Evolutionary conservation across 2,888 invertebrate genomes (phyloP), one percentile per base, ranked within the genome.

Genomic region (Synanthedon myopaeformis): DNA sequence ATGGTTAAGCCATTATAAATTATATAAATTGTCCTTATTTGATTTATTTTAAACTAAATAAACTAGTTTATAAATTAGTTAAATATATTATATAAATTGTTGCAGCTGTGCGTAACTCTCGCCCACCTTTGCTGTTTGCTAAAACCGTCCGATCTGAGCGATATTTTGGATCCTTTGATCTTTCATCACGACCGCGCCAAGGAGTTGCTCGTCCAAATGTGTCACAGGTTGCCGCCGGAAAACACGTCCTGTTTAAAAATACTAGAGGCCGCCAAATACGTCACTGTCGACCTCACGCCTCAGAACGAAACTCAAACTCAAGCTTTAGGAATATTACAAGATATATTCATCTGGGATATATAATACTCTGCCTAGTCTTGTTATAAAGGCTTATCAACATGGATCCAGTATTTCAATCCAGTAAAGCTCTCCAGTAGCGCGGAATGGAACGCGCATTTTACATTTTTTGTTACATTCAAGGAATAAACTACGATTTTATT

Each of bases 91-190:
- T 28, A 35, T 35, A 35, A 35, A 35, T 35, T 10, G 35, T 89
- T 89, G 52, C 75, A 94, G 92, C 81, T 95, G 6, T 95, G 95
- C 72, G 82, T 93, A 23, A 91, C 94, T 0, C 78, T 96, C 5
- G 90, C 93, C 35, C 94, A 95, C 69, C 69, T 96, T 53, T 89
- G 92, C 56, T 88, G 89, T 41, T 71, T 92, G 4, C 79, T 92
- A 0, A 78, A 76, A 1, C 70, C 74, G 3, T 82, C 90, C 0
- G 94, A 95, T 69, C 77, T 93, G 11, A 48, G 72, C 0, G 77
- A 82, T 17, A 80, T 93, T 10, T 62, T 89, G 42, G 89, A 89
- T 48, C 78, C 85, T 0, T 68, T 91, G 0, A 69, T 81, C 1
- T 85, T 89, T 55, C 86, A 90, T 63, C 73, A 73, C 62, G 86